Conservation (phyloP, 1,140 invertebrate species). For the Pachyrhynchus sulphureomaculatus region DNA sequence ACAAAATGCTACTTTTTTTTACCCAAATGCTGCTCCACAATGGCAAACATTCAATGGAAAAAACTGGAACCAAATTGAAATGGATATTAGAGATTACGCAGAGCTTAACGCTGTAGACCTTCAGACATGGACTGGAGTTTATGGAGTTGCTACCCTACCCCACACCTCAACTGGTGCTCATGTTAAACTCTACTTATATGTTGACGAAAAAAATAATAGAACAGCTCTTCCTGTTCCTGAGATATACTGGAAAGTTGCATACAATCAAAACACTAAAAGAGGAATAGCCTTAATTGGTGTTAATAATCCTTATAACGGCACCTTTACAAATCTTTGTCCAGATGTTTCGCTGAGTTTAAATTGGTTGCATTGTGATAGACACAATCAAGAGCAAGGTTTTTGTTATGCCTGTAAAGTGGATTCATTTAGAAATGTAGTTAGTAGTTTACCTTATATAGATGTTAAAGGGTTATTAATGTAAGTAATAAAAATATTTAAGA, state of each 20-base stretch:
- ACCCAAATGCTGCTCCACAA: constrained; percentile 58
- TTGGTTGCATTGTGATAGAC: constrained; percentile 54
- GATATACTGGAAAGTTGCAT: constrained; percentile 64
- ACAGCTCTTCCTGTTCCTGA: constrained; percentile 58
- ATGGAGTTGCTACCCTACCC: constrained; percentile 54
- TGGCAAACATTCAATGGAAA: constrained; percentile 60
- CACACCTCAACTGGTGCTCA: constrained; percentile 49
- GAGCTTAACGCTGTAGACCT: constrained; percentile 42
- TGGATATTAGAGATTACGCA: constrained; percentile 51
- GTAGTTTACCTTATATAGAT: constrained; percentile 50
- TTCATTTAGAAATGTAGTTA: constrained; percentile 59
- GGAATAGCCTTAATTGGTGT: constrained; percentile 63
- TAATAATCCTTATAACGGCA: constrained; percentile 62
- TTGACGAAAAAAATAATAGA: constrained; percentile 50
- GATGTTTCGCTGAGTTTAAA: constrained; percentile 57
- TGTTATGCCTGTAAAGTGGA: constrained; percentile 66
- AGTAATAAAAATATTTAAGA: no score
- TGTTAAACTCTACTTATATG: constrained; percentile 54
- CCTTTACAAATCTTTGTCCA: constrained; percentile 56
- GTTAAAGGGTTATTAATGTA: constrained; percentile 10
- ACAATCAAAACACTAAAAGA: constrained; percentile 54
- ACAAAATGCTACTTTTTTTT: constrained; percentile 61
- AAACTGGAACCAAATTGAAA: constrained; percentile 59
- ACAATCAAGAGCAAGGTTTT: constrained; percentile 54
- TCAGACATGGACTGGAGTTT: constrained; percentile 59